Conservation (phyloP, 1,140 invertebrate genomes). For the Lasioglossum albipes region DNA sequence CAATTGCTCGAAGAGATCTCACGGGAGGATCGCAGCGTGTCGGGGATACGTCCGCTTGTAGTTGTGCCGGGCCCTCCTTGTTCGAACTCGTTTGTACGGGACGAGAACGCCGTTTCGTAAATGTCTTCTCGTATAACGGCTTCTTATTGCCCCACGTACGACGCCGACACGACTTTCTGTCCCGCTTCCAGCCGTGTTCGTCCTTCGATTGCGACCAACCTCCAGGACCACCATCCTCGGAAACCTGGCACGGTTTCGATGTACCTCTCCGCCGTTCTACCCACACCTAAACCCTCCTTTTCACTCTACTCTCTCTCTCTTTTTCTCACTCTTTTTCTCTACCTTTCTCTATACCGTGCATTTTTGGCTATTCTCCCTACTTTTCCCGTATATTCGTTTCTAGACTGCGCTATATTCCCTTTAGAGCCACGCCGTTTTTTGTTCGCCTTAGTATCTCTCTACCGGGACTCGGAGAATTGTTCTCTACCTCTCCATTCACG, state of each 20-base stretch:
- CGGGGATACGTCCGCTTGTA: slow-evolving; percentile 28
- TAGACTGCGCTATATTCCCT: not conserved
- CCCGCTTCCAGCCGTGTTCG: slow-evolving; percentile 19
- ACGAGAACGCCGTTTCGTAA: slow-evolving; percentile 53
- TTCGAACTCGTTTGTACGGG: slow-evolving; percentile 41
- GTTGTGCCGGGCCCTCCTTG: slow-evolving; percentile 12
- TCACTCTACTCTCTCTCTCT: too few relatives aligned
- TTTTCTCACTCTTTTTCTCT: not conserved
- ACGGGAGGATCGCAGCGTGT: slow-evolving; percentile 41
- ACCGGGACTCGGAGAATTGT: not conserved
- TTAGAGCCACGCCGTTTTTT: not conserved
- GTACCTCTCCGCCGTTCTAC: not conserved
- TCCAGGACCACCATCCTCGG: slow-evolving; percentile 2
- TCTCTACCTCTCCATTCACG: not conserved
- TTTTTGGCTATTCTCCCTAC: slow-evolving; percentile 19
- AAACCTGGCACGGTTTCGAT: slow-evolving; percentile 41
- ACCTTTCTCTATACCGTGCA: not conserved
- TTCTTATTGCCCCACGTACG: slow-evolving; percentile 62
- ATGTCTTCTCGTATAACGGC: slow-evolving; percentile 59
- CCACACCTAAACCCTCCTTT: not conserved
- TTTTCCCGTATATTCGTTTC: not conserved
- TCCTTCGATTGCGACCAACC: slow-evolving; percentile 23
- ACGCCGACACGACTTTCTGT: slow-evolving; percentile 46
- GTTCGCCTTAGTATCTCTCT: not conserved
- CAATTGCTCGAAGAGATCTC: slow-evolving; percentile 58